phyloP scores from a whole-genome alignment of 2,888 invertebrate species.

The Heteropelma amictum region DNA sequence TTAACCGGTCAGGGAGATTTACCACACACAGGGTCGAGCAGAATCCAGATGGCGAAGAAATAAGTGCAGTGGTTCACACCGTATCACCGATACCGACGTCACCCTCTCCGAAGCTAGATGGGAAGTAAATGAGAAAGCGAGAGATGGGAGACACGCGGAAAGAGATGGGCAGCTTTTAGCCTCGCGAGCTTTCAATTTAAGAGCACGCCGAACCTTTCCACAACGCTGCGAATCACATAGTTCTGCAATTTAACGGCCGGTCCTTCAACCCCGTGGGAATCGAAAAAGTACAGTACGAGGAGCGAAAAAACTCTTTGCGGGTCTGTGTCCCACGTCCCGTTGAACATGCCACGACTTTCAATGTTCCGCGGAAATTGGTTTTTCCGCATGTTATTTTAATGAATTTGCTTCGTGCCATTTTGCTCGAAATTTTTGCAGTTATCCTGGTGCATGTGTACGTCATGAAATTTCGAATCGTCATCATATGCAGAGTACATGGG shows the following conservation, averaged over 20 bases:
- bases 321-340: background rate
- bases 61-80: constrained; percentile 25
- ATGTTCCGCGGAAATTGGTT: too few relatives aligned
- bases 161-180: constrained; percentile 31
- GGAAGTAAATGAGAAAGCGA: background rate
- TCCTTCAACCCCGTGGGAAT: constrained; percentile 43
- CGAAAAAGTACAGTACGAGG: constrained; percentile 16
- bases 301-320: background rate
- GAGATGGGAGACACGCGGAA: background rate
- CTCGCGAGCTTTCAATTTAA: constrained; percentile 50
- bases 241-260: constrained; percentile 30
- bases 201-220: constrained; percentile 52
- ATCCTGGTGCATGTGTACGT: background rate
- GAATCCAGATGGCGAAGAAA: constrained; percentile 24
- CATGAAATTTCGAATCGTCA: too few relatives aligned
- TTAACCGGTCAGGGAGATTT: background rate
- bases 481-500: too few relatives aligned
- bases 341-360: background rate
- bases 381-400: too few relatives aligned
- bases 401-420: too few relatives aligned
- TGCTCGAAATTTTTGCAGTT: background rate
- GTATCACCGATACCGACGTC: too few relatives aligned
- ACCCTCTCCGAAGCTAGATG: background rate
- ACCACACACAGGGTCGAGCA: background rate
- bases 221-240: constrained; percentile 33